A percentile compares a stretch with the other conserved stretches of the same genome.
phyloP scores from a whole-genome alignment of 2,113 vertebrate species.

The Muscicapa adusta region DNA sequence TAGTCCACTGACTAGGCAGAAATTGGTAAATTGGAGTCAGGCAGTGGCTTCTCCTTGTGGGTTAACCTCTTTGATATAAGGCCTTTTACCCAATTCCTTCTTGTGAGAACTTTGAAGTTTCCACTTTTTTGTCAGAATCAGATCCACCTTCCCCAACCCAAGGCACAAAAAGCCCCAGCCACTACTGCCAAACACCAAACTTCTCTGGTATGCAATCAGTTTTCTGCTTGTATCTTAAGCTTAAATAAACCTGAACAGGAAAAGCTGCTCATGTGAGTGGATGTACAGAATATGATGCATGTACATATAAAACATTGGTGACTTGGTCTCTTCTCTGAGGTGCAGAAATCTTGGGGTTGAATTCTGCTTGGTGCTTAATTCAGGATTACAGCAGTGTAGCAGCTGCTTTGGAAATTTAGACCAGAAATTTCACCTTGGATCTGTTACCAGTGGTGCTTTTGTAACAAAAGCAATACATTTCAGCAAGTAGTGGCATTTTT shows the following conservation, averaged over 20 bases:
- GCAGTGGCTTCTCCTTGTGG: neutral
- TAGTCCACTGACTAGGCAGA: neutral
- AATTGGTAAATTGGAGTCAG: neutral
- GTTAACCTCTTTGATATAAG: fast-evolving
- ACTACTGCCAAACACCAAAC: fast-evolving
- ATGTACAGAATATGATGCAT: too few species aligned
- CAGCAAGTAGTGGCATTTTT: neutral
- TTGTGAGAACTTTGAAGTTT: neutral
- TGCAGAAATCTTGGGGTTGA: neutral
- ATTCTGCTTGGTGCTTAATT: neutral
- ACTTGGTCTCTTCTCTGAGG: neutral
- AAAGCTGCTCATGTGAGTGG: fast-evolving
- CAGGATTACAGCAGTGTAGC: neutral
- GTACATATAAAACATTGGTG: neutral
- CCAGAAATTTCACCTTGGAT: neutral
- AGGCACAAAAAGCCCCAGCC: fast-evolving
- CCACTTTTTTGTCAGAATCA: neutral
- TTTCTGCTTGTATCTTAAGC: neutral
- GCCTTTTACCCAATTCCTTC: neutral
- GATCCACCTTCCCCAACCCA: neutral
- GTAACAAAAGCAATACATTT: neutral
- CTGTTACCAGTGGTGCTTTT: neutral
- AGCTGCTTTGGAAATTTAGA: neutral
- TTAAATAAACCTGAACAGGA: neutral
- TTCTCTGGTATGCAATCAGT: neutral